Evolutionary conservation across 2,888 invertebrate genomes (phyloP).

Genomic region (Amphipyra tragopoginis): DNA sequence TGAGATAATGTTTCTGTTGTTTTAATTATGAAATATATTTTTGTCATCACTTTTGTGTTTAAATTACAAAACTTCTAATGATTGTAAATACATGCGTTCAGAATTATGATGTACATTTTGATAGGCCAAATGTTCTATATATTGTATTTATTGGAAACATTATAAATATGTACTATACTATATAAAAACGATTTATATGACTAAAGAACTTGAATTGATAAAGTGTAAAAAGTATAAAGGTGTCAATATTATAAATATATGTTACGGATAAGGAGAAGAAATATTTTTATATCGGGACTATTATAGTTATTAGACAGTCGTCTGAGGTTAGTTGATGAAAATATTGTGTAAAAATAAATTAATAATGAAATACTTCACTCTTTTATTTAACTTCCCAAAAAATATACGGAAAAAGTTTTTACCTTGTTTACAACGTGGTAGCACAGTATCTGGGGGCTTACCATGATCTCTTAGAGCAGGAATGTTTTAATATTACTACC

Average conservation of each 20-base stretch:
- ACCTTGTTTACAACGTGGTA: no score
- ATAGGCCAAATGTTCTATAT: slow-evolving; percentile 50
- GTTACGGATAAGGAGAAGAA: slow-evolving; percentile 82
- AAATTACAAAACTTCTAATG: slow-evolving; percentile 61
- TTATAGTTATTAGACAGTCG: slow-evolving; percentile 81
- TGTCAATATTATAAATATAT: slow-evolving; percentile 81
- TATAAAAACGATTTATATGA: slow-evolving; percentile 46
- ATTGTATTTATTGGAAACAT: slow-evolving; percentile 51
- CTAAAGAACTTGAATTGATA: slow-evolving; percentile 66
- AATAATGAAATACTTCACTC: slow-evolving; percentile 68
- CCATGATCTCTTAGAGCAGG: no score
- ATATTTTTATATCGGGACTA: slow-evolving; percentile 90
- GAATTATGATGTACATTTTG: slow-evolving; percentile 73
- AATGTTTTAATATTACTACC: no score
- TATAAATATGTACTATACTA: slow-evolving; percentile 55
- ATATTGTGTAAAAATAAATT: slow-evolving; percentile 87
- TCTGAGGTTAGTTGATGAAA: slow-evolving; percentile 85
- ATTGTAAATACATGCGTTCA: slow-evolving; percentile 81
- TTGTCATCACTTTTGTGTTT: slow-evolving; percentile 67
- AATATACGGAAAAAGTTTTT: not conserved
- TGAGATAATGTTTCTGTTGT: slow-evolving; percentile 87
- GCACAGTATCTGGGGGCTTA: no score
- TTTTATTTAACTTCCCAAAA: slow-evolving; percentile 31
- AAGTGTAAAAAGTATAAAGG: slow-evolving; percentile 81
- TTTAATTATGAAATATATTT: slow-evolving; percentile 74